Evolutionary conservation across 2,113 vertebrate genomes (phyloP).

Genomic region (Alethe castanea): DNA sequence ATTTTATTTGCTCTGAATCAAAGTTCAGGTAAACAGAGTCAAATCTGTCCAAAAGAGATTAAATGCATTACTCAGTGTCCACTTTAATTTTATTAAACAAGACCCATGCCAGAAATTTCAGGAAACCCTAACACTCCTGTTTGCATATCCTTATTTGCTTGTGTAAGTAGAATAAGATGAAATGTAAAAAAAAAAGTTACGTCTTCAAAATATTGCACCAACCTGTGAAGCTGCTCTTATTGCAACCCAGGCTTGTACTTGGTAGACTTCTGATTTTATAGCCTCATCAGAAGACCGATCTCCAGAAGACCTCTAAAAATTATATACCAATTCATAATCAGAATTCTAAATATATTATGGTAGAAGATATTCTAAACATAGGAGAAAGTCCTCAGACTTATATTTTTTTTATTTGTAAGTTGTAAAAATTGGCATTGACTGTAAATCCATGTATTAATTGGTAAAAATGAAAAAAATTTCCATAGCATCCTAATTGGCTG

Average conservation of each 20-base stretch:
- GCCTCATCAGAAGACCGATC: background rate
- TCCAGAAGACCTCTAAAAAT: conserved; percentile 52
- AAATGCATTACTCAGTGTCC: background rate
- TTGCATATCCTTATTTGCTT: background rate
- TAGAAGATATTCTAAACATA: background rate
- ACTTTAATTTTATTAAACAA: conserved; percentile 11
- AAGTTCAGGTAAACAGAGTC: conserved; percentile 9
- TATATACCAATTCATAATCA: background rate
- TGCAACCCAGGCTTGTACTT: conserved; percentile 78
- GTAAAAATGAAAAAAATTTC: background rate
- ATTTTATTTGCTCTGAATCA: conserved; percentile 48
- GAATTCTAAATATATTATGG: background rate
- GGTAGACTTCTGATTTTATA: conserved; percentile 39
- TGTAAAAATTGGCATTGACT: background rate
- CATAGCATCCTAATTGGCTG: background rate
- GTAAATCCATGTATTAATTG: background rate
- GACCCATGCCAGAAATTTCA: background rate
- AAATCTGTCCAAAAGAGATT: conserved; percentile 22
- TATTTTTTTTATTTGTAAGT: background rate
- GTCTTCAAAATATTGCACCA: conserved; percentile 1
- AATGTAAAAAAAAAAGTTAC: background rate
- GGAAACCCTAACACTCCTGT: background rate
- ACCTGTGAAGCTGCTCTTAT: conserved; percentile 82
- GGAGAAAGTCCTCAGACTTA: background rate
- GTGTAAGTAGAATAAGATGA: background rate